Evolutionary conservation across 2,888 invertebrate genomes (phyloP).

Genomic region (Ceramica pisi): DNA sequence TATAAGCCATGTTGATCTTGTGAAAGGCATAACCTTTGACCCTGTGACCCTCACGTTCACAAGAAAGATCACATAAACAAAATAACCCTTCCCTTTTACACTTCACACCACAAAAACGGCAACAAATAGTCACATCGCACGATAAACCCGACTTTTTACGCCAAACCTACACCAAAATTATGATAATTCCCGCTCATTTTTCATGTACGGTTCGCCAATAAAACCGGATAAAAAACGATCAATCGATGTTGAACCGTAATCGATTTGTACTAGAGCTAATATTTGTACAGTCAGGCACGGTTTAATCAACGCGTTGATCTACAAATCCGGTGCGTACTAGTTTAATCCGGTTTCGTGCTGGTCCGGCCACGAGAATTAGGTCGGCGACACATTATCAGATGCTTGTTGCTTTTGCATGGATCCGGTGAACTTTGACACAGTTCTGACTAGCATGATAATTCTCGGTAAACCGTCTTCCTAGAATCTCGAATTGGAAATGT

Average conservation of each 20-base stretch:
- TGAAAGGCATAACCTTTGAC: neutral
- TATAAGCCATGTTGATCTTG: neutral
- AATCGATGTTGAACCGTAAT: conserved; percentile 32
- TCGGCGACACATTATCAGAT: conserved; percentile 41
- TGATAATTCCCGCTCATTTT: conserved; percentile 31
- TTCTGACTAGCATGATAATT: conserved; percentile 6
- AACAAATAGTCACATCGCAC: conserved; percentile 20
- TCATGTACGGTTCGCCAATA: conserved; percentile 29
- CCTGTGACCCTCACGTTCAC: neutral
- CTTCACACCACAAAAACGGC: conserved; percentile 13
- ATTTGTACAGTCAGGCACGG: conserved; percentile 53
- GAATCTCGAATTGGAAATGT: neutral
- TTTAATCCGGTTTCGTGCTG: conserved; percentile 50
- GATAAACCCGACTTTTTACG: conserved; percentile 42
- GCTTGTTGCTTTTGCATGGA: conserved; percentile 31
- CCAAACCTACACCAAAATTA: conserved; percentile 31
- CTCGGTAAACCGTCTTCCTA: neutral
- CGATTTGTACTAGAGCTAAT: conserved; percentile 50
- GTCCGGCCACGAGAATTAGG: conserved; percentile 38
- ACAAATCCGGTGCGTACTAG: conserved; percentile 49
- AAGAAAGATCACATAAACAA: conserved; percentile 6
- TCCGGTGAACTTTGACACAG: conserved; percentile 39
- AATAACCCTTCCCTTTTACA: conserved; percentile 3
- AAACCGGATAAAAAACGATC: conserved; percentile 38
- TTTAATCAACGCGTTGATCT: conserved; percentile 58